phyloP scores from a whole-genome alignment of 2,797 vertebrate genomes.

The Eutrigla gurnardus region DNA sequence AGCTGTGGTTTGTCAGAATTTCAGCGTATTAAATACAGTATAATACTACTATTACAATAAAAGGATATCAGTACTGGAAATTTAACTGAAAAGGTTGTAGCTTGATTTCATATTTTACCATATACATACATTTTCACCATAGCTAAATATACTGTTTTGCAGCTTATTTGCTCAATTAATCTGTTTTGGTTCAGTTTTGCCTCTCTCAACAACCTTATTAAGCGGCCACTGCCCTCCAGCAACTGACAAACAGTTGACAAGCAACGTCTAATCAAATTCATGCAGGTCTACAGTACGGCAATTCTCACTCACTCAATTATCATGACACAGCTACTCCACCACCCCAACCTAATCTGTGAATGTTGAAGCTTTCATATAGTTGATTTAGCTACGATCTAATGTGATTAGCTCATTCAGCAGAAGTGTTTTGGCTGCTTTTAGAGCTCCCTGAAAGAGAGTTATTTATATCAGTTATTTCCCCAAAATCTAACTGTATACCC shows the following conservation, averaged over 20 bases:
- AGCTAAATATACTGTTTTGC: not conserved
- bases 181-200: not conserved
- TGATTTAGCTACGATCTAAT: not conserved
- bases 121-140: not conserved
- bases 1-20: not conserved
- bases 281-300: not conserved
- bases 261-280: not conserved
- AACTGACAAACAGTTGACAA: not conserved
- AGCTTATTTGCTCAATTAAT: not conserved
- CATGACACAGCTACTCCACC: not conserved
- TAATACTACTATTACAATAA: not conserved
- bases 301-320: not conserved
- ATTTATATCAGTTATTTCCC: not conserved
- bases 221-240: too few species aligned
- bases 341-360: not conserved
- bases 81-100: not conserved
- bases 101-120: not conserved
- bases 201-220: not conserved
- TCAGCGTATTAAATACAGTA: not conserved
- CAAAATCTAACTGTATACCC: not conserved
- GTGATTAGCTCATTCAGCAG: not conserved
- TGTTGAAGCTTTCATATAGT: not conserved
- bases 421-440: not conserved
- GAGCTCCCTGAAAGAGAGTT: not conserved
- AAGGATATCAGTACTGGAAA: not conserved